Evolutionary conservation across 2,888 invertebrate genomes (phyloP), one percentile per base, ranked within the genome.

Genomic region (Pyrochroa serraticornis): DNA sequence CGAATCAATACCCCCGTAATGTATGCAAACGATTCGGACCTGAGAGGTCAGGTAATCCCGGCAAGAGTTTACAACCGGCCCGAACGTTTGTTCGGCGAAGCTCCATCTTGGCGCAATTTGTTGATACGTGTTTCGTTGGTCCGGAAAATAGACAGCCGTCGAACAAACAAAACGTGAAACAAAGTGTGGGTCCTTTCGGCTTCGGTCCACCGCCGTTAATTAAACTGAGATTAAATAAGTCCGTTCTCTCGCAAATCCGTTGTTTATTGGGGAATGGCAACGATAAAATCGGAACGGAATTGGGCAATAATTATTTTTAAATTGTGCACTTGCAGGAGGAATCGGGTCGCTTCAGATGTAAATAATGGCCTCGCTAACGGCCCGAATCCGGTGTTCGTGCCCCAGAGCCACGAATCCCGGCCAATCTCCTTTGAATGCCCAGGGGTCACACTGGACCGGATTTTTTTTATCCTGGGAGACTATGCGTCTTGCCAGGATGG

Each of bases 1-100:
- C 59, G 66, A 74, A 75, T 76, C 74, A 69, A 76, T 76, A 73
- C 68, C 54, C 44, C 37, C 48, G 69, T 71, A 73, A 74, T 73
- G 66, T 73, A 75, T 75, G 74, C 73, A 74, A 71, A 71, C 71
- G 70, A 69, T 67, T 63, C 67, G 67, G 69, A 70, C 69, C 66
- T 65, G 65, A 68, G 64, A 67, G 71, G 69, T 71, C 71, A 72
- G 73, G 72, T 72, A 71, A 72, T 71, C 71, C 66, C 66, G 63
- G 65, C 58, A 62, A 56, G 64, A 65, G 63, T 64, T 68, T 67
- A 68, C 65, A 63, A 61, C 45, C 48, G 9, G 5, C 22, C 22
- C 7, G 12, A n/a, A 10, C 42, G 37, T 48, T 63, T 60, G 56
- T 44, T 43, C 30, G 50, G 37, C 35, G 43, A 36, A 42, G 38